phyloP scores from a whole-genome alignment of 2,797 vertebrate genomes.

The Margarornis squamiger region DNA sequence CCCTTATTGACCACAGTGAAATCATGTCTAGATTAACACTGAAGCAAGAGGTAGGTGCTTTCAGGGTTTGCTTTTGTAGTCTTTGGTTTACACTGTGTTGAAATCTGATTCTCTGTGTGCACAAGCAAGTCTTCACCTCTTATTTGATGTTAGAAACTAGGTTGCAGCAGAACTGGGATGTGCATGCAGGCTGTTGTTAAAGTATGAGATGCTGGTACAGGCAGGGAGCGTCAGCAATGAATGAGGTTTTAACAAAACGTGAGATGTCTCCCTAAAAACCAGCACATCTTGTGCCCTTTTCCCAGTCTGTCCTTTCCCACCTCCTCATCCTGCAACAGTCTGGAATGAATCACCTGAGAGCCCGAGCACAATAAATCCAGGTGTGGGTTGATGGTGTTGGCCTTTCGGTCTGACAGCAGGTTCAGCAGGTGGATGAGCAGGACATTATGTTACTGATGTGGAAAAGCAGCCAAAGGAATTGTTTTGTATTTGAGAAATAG shows the following conservation, averaged over 20 bases:
- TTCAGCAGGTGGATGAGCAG: not conserved
- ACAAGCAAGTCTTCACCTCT: not conserved
- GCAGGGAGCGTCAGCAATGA: not conserved
- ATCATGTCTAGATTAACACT: slow-evolving; percentile 93
- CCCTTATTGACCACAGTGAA: slow-evolving; percentile 93
- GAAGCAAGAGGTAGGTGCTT: slow-evolving; percentile 88
- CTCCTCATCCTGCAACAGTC: not conserved
- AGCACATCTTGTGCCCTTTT: not conserved
- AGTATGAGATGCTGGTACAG: not conserved
- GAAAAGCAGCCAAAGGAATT: not conserved
- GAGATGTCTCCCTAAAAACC: not conserved
- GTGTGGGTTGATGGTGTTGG: not conserved
- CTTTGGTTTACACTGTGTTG: not conserved
- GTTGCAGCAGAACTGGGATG: not conserved
- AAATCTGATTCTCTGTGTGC: not conserved
- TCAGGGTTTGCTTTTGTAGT: not conserved
- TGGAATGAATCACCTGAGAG: not conserved
- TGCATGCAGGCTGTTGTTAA: not conserved
- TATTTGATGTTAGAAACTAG: not conserved
- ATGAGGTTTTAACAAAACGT: not conserved
- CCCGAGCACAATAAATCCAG: not conserved
- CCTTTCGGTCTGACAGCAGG: not conserved
- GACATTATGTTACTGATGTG: not conserved
- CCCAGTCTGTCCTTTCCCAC: not conserved
- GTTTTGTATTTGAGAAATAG: not conserved